Conservation (phyloP, 2,113 vertebrate genomes). For the Oceanites oceanicus region DNA sequence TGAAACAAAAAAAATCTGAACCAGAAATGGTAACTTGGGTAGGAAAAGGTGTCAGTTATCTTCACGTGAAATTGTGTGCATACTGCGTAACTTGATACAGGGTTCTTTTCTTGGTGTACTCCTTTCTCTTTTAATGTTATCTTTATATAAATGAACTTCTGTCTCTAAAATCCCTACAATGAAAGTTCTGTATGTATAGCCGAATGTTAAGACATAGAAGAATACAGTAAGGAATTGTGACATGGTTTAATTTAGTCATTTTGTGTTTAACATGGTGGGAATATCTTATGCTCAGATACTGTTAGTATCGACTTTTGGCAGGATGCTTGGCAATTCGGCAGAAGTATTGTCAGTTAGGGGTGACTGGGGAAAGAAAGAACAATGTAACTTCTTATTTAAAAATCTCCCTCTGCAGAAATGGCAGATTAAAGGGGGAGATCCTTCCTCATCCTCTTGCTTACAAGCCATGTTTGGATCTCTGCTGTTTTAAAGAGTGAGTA, state of each 20-base stretch:
- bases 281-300: not conserved
- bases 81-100: not conserved
- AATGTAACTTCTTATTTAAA: conserved; percentile 72
- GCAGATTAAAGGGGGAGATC: conserved; percentile 66
- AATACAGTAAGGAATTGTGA: not conserved
- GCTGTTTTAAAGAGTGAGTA: conserved; percentile 76
- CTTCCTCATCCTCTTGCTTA: conserved; percentile 70
- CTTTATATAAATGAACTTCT: not conserved
- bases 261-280: not conserved
- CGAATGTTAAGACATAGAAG: not conserved
- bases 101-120: not conserved
- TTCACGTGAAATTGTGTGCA: not conserved
- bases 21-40: not conserved
- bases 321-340: not conserved
- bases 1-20: not conserved
- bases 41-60: not conserved
- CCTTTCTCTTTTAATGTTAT: not conserved
- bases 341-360: not conserved
- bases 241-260: not conserved
- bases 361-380: conserved; percentile 31
- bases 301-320: not conserved
- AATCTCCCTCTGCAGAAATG: conserved; percentile 77
- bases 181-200: not conserved
- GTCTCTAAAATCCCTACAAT: not conserved
- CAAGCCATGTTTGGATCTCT: conserved; percentile 66